These are phyloP conservation scores for Girardia tigrina DNA, from an alignment of 2,888 invertebrate species.

Conservation along the genomic window DNA sequence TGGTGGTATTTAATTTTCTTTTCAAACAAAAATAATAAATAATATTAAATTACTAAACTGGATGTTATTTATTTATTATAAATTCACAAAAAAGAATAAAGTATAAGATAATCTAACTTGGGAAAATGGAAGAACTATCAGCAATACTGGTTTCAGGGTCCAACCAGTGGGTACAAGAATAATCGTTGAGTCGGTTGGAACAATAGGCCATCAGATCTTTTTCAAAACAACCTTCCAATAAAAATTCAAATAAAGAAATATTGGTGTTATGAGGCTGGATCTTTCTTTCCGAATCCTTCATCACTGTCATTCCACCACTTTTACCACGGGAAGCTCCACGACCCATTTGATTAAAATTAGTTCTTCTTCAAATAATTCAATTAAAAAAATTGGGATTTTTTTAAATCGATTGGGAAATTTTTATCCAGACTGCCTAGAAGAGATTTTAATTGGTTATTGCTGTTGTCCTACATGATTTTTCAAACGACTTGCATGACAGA, in stretches of 20 bases:
- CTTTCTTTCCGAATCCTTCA: not conserved
- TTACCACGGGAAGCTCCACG: not conserved
- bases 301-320: not conserved
- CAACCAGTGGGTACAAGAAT: not conserved
- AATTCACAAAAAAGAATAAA: no score
- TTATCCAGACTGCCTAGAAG: not conserved
- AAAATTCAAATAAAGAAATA: not conserved
- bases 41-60: no score
- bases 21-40: no score
- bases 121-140: not conserved
- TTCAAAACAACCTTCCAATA: not conserved
- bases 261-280: not conserved
- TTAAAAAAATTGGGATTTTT: not conserved
- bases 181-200: not conserved
- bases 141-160: not conserved
- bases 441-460: not conserved
- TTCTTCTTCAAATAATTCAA: not conserved
- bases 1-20: no score
- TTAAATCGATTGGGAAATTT: not conserved
- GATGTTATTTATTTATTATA: no score
- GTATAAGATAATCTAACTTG: not conserved
- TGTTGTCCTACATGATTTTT: not conserved
- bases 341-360: not conserved
- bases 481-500: not conserved
- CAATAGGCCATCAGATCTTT: constrained; percentile 16